Base-by-base conservation (phyloP, 1,140 invertebrate species). In the Lepidotrigona ventralis region DNA sequence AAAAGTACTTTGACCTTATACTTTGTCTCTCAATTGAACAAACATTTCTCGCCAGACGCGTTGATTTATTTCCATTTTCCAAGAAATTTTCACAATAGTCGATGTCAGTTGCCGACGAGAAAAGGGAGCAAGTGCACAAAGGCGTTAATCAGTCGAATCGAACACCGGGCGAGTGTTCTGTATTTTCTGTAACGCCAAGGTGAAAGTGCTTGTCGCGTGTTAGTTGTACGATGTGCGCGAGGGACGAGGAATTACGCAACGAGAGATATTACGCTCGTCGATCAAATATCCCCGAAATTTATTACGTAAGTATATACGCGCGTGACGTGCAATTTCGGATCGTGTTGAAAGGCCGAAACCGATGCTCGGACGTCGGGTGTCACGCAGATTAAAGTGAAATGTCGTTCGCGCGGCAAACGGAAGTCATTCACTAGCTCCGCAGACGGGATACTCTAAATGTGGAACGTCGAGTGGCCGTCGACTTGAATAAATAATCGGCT, bases 381-480 rank as follows among this genome's bases (percentile, higher is more conserved):
- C 76, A 72, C 53, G 80, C 53, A 80, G 86, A 85, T 80, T 87
- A 87, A 88, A 86, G 79, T 39, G 74, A 87, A 88, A 88, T 56
- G 79, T 66, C 81, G 33, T 86, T 88, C 80, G 76, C 80, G 74
- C 75, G 54, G 54, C 74, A 82, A 46, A 85, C 87, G 85, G 87
- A 88, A 88, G 88, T 89, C 85, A 82, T 89, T 88, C 83, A 77
- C 85, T 82, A 89, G 79, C 75, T 63, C 68, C 83, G 80, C 82
- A 89, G 88, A 87, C 85, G 87, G 85, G 79, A 86, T 87, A 86
- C 82, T 86, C 87, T 88, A 88, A 88, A 86, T 83, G 80, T 83
- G 78, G 87, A 88, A 79, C 75, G 79, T 78, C 68, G 58, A 81
- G 82, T 81, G 78, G 53, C 21, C 54, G 81, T 81, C 86, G 79